Base-by-base conservation (phyloP, 2,113 vertebrate species). In the Sander lucioperca region DNA sequence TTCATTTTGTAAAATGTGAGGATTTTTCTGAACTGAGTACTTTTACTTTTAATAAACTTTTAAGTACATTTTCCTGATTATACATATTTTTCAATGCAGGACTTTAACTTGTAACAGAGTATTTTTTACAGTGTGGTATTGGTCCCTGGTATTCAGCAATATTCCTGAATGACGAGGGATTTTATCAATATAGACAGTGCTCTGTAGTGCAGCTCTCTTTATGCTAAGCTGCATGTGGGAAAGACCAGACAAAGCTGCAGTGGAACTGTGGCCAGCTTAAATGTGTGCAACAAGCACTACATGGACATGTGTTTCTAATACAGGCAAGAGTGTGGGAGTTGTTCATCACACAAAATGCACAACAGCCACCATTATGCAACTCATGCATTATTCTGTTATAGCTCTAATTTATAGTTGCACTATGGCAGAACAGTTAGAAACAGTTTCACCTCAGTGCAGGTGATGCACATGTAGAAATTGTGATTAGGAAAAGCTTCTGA, bases 251-350 rank as follows among this genome's bases (percentile, higher is more conserved):
- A 73, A 53, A 77, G 14, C 59, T 54, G 53, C 15, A 2, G 47
- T n/a, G 30, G 43, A 15, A 39, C 13, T 45, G 45, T 19, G 47
- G 5, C 8, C 1, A 8, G 16, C 43, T 51, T 77, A 57, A 75
- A 74, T 56, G 6, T 65, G n/a, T 67, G 50, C 18, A 72, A 53
- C 33, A 62, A 47, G n/a, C 12, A 54, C 15, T 43, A 45, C 47
- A 43, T 15, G 48, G 33, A 43, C 15, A 19, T 69, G 62, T 11
- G 16, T 39, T 77, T 61, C 19, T 59, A 19, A 54, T 59, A 45
- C 8, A 48, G 51, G 21, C 16, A 48, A 36, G 27, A 21, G 18
- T 45, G 58, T 77, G 65, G 74, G 72, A 69, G 66, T 45, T 74
- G 23, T 47, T 79, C 30, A 64, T 70, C 16, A 56, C 7, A 56